Evolutionary conservation across 2,113 vertebrate genomes (phyloP).

Genomic region (Oxygymnocypris stewartii): DNA sequence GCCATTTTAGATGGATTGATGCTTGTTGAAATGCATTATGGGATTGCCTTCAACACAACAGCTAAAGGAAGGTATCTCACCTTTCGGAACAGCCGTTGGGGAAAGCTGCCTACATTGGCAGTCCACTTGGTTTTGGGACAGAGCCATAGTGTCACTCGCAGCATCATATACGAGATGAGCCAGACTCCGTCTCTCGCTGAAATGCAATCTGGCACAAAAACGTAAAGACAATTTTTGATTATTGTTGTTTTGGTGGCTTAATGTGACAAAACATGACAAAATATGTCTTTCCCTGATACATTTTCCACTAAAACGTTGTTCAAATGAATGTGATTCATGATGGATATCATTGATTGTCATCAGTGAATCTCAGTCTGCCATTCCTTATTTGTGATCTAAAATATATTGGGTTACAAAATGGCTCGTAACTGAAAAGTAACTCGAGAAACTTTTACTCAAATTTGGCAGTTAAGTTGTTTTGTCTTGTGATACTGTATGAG

Average conservation of each 20-base stretch:
- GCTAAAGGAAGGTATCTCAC: conserved; percentile 6
- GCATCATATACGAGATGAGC: conserved; percentile 24
- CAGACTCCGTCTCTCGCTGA: background rate
- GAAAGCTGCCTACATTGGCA: conserved; percentile 15
- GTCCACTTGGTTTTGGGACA: conserved; percentile 25
- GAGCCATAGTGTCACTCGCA: conserved; percentile 26
- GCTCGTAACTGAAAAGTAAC: background rate
- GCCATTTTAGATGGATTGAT: background rate
- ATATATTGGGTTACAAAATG: background rate
- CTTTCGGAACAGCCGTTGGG: conserved; percentile 3
- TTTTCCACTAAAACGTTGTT: background rate
- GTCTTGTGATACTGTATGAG: background rate
- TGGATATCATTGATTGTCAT: background rate
- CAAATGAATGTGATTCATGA: background rate
- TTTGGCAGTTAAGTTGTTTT: background rate
- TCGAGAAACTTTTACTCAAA: background rate
- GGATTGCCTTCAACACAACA: background rate
- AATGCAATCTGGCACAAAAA: conserved; percentile 1
- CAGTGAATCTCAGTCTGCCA: background rate
- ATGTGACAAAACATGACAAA: background rate
- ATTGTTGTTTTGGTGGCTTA: background rate
- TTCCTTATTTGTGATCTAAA: background rate
- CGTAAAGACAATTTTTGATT: background rate
- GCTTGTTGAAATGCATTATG: conserved; percentile 7
- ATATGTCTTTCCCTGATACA: background rate